Conservation (phyloP, 92 coral and sea anemone genomes). For the Epizoanthus scotinus region DNA sequence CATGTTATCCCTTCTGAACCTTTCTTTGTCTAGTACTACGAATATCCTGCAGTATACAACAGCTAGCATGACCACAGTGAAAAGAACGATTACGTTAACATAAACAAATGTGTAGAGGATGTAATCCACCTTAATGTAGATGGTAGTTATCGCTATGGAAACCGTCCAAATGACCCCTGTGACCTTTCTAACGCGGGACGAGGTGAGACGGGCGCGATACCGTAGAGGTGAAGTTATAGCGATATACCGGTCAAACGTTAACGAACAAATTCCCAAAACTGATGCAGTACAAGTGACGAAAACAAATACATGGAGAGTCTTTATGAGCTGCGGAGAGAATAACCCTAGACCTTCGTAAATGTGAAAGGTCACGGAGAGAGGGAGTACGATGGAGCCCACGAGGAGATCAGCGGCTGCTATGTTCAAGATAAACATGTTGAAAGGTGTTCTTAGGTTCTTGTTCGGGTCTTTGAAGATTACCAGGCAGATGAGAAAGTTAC, state of each 20-base stretch:
- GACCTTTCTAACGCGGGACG: constrained; percentile 56
- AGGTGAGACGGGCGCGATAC: constrained; percentile 57
- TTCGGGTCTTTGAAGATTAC: constrained; percentile 71
- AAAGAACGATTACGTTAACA: constrained; percentile 63
- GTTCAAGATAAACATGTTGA: constrained; percentile 75
- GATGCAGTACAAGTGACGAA: constrained; percentile 84
- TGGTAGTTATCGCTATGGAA: constrained; percentile 57
- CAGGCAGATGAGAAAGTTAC: constrained; percentile 72
- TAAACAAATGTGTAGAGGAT: constrained; percentile 71
- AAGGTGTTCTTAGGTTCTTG: constrained; percentile 77
- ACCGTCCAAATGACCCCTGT: constrained; percentile 62
- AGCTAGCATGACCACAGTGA: constrained; percentile 56
- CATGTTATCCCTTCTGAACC: background rate
- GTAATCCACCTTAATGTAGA: constrained; percentile 73
- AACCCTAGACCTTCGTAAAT: constrained; percentile 62
- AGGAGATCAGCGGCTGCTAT: constrained; percentile 74
- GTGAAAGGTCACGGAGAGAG: constrained; percentile 74
- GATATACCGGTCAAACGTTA: constrained; percentile 75
- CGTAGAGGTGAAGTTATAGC: constrained; percentile 64
- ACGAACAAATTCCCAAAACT: constrained; percentile 70
- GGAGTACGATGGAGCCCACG: constrained; percentile 65
- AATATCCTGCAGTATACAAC: constrained; percentile 59
- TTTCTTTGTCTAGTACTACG: constrained; percentile 35
- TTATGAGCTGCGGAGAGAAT: constrained; percentile 40
- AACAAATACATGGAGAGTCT: constrained; percentile 66